These are phyloP conservation scores for Neodiprion fabricii DNA, from an alignment of 1,140 invertebrate species.

Conservation along the genomic window DNA sequence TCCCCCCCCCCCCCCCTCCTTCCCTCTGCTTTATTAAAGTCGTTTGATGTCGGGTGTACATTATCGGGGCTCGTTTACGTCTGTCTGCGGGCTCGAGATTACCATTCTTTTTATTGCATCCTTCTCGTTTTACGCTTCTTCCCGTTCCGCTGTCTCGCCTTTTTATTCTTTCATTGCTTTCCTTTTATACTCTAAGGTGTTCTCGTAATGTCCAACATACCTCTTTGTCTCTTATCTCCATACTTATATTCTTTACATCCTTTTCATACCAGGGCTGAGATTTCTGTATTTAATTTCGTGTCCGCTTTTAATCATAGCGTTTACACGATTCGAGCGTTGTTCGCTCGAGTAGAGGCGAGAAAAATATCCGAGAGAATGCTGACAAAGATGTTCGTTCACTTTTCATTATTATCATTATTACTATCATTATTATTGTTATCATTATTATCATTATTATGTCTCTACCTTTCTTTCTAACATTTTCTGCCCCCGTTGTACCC, in stretches of 20 bases:
- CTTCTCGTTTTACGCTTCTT: background rate
- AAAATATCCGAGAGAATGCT: too few species aligned
- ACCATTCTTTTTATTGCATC: background rate
- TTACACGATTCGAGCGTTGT: background rate
- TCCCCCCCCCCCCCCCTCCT: background rate
- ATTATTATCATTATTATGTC: too few species aligned
- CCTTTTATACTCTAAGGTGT: background rate
- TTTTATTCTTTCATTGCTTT: background rate
- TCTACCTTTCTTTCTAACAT: too few species aligned
- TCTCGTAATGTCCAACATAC: background rate
- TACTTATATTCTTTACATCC: background rate
- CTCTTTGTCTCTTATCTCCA: constrained; percentile 1
- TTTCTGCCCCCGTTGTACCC: too few species aligned
- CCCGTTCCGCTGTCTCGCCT: background rate
- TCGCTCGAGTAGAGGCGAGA: too few species aligned
- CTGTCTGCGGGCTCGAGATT: background rate
- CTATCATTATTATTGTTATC: too few species aligned
- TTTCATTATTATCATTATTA: too few species aligned
- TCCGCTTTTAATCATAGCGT: background rate
- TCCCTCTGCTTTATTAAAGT: background rate
- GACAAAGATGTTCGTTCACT: too few species aligned
- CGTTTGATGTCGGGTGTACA: background rate
- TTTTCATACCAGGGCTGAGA: background rate
- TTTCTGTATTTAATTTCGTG: background rate
- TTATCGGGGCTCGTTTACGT: constrained; percentile 2